A percentile compares a stretch with the other conserved stretches of the same genome.
These are phyloP conservation scores for Caenorhabditis macrosperma DNA, from an alignment of 2,888 invertebrate genomes.

Conservation along the genomic window DNA sequence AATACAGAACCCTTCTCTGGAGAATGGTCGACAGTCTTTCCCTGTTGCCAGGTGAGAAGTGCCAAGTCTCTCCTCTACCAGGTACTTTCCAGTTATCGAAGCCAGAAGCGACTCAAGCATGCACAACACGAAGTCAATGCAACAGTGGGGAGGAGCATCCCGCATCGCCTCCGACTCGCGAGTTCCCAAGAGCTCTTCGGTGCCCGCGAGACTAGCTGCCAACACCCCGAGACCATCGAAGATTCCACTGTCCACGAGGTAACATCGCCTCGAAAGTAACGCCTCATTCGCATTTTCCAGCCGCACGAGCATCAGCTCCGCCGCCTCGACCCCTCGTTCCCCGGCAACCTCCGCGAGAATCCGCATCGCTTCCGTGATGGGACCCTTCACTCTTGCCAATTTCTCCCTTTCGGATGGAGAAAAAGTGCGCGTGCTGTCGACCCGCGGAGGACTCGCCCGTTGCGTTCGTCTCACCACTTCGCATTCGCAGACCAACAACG, in stretches of 20 bases:
- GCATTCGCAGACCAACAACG: constrained; percentile 47
- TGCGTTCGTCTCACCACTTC: constrained; percentile 56
- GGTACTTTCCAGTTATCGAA: constrained; percentile 30
- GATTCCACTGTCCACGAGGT: constrained; percentile 65
- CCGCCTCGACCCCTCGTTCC: constrained; percentile 24
- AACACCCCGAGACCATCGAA: constrained; percentile 40
- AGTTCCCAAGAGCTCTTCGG: constrained; percentile 79
- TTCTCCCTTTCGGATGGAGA: constrained; percentile 64
- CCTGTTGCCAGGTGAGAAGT: constrained; percentile 84
- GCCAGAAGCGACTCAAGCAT: constrained; percentile 19
- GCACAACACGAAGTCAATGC: constrained; percentile 66
- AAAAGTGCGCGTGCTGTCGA: constrained; percentile 68
- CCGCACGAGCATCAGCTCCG: constrained; percentile 18
- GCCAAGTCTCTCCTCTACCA: constrained; percentile 82
- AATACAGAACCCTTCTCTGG: constrained; percentile 85
- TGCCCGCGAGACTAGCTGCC: constrained; percentile 73
- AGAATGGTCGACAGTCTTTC: constrained; percentile 87
- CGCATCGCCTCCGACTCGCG: constrained; percentile 76
- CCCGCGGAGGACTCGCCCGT: constrained; percentile 63
- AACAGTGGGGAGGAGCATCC: constrained; percentile 63
- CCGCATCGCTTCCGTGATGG: constrained; percentile 40
- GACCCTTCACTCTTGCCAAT: constrained; percentile 32
- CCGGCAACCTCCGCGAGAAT: constrained; percentile 14
- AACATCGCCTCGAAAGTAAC: not conserved
- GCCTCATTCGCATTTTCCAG: constrained; percentile 15